phyloP scores from a whole-genome alignment of 2,113 vertebrate species.

The Pluvianellus socialis region DNA sequence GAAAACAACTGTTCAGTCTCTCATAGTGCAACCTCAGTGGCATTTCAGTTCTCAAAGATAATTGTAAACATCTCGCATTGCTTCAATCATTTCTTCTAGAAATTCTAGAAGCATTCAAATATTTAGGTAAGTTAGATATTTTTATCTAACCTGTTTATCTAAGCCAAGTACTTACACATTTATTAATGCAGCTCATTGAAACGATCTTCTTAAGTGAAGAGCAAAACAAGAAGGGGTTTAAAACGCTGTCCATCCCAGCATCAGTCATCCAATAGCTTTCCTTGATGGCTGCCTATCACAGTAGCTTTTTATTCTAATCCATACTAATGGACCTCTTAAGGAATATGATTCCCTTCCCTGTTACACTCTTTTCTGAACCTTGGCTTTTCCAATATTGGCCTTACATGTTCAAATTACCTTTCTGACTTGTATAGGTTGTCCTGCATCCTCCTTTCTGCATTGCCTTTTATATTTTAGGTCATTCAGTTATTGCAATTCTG shows the following conservation, averaged over 20 bases:
- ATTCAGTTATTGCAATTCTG: not conserved
- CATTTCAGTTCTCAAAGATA: not conserved
- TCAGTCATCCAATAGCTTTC: not conserved
- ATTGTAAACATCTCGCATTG: not conserved
- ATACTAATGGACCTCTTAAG: not conserved
- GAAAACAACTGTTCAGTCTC: not conserved
- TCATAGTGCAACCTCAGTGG: not conserved
- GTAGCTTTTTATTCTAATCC: not conserved
- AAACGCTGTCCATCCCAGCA: not conserved
- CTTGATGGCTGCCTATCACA: not conserved
- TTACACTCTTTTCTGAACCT: not conserved
- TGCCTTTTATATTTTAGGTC: not conserved
- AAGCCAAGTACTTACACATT: not conserved
- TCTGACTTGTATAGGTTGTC: not conserved
- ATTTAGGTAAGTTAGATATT: too few relatives aligned
- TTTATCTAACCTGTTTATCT: not conserved
- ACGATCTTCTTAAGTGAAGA: not conserved
- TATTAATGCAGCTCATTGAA: not conserved
- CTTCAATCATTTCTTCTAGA: not conserved
- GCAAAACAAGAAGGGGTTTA: not conserved
- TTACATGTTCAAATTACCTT: not conserved
- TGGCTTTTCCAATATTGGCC: not conserved
- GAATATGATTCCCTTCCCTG: not conserved
- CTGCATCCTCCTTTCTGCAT: not conserved
- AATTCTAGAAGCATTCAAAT: too few relatives aligned